Percentiles rank a stretch among this genome's conserved stretches.
Conservation (phyloP, 2,797 vertebrate species). For the Manis javanica region DNA sequence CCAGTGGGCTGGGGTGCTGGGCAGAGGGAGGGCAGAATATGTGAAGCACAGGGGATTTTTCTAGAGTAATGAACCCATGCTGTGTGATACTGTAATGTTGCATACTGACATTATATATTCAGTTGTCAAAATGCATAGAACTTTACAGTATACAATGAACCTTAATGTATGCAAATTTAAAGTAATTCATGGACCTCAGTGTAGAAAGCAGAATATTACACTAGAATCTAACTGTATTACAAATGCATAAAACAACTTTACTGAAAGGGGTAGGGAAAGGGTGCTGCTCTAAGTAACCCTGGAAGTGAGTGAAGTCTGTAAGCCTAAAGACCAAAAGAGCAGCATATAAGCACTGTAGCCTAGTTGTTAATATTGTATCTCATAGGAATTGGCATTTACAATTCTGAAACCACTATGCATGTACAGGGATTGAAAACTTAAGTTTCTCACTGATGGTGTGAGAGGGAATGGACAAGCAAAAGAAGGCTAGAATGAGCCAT, state of each 20-base stretch:
- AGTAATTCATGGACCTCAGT: background rate
- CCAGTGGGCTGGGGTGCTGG: background rate
- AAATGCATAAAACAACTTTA: background rate
- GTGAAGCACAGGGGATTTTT: background rate
- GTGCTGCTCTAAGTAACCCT: background rate
- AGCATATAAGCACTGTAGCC: background rate
- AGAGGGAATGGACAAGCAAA: background rate
- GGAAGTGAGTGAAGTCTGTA: background rate
- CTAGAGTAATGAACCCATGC: background rate
- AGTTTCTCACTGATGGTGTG: background rate
- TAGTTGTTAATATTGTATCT: background rate
- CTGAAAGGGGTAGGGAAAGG: too few species aligned
- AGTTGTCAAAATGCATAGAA: background rate
- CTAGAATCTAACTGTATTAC: background rate
- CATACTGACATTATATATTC: background rate
- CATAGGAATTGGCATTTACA: background rate
- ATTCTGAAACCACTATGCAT: background rate
- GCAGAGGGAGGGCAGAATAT: background rate
- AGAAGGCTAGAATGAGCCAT: background rate
- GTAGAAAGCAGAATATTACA: background rate
- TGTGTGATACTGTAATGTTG: background rate
- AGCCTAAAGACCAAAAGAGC: background rate
- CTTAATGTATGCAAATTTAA: background rate
- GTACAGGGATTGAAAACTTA: background rate
- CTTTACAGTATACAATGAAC: background rate